Evolutionary conservation across 2,113 vertebrate species (phyloP), one percentile per base, ranked within the genome.

Genomic region (Phrynosoma platyrhinos): DNA sequence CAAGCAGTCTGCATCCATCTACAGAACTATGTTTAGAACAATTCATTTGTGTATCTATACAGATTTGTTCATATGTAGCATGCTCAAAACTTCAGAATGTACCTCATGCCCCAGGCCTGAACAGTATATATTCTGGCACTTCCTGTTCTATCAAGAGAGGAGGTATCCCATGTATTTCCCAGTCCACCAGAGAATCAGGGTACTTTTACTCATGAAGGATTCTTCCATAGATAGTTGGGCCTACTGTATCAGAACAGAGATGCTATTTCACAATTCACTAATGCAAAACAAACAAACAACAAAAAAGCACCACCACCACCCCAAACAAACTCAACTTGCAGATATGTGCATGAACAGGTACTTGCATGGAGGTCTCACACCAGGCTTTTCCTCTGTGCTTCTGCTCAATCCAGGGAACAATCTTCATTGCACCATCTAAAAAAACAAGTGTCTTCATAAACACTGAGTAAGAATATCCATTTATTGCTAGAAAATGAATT

Each of bases 341-440:
- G 62, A 9, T n/a, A 25, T 52, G 27, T 10, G 77, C 62, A 47
- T 25, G 9, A 52, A 14, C 16, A 90, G 77, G 84, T 88, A 95
- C 97, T 93, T 97, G 95, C 97, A 96, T 27, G 94, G 90, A 20
- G 81, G 78, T 96, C 91, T 99, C 99, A 78, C 99, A 99, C 99
- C 99, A 99, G 88, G 99, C 99, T 94, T 96, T 96, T n/a, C 98
- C 97, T 90, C 98, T 94, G 95, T 99, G 98, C 52, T 98, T 97
- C 74, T 95, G 97, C 90, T 99, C 98, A 1, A 97, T 97, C 98
- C 98, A 99, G 1, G 98, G 98, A 90, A 99, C 90, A 91, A 98
- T 95, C 91, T 88, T 94, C 94, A 99, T 36, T 47, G 92, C 96
- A 0, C 94, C 93, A 32, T 97, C 96, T 4, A 5, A 32, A 13